phyloP scores from a whole-genome alignment of 2,888 invertebrate species.

The Leptopilina myrica region DNA sequence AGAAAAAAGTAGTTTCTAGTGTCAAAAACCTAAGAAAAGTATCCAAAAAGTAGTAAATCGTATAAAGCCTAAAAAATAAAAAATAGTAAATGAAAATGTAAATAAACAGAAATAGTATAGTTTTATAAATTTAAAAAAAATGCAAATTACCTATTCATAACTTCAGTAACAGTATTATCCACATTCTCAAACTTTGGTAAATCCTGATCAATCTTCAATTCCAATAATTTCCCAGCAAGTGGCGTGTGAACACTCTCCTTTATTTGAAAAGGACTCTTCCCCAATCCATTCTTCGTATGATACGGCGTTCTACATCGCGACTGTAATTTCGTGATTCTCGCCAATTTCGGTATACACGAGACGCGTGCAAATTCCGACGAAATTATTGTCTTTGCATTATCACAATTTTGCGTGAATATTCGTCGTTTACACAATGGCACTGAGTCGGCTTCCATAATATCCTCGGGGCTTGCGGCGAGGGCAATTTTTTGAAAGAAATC shows the following conservation, averaged over 20 bases:
- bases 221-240: slow-evolving; percentile 67
- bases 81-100: background rate
- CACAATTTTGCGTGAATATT: slow-evolving; percentile 59
- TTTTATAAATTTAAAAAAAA: background rate
- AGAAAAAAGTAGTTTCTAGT: no score
- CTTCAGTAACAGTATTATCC: slow-evolving; percentile 70
- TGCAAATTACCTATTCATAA: slow-evolving; percentile 65
- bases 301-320: slow-evolving; percentile 70
- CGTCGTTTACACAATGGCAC: slow-evolving; percentile 63
- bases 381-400: slow-evolving; percentile 52
- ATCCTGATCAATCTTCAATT: slow-evolving; percentile 70
- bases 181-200: slow-evolving; percentile 68
- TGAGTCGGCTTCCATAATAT: slow-evolving; percentile 73
- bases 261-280: slow-evolving; percentile 59
- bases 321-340: slow-evolving; percentile 70
- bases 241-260: slow-evolving; percentile 66
- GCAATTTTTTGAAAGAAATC: slow-evolving; percentile 75
- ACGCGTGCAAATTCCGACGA: slow-evolving; percentile 56
- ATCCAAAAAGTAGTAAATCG: no score
- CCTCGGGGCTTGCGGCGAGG: slow-evolving; percentile 74
- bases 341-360: slow-evolving; percentile 67
- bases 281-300: slow-evolving; percentile 60
- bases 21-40: no score
- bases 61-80: no score
- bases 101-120: background rate